Evolutionary conservation across 1,140 invertebrate genomes (phyloP).

Genomic region (Lepidurus couesii): DNA sequence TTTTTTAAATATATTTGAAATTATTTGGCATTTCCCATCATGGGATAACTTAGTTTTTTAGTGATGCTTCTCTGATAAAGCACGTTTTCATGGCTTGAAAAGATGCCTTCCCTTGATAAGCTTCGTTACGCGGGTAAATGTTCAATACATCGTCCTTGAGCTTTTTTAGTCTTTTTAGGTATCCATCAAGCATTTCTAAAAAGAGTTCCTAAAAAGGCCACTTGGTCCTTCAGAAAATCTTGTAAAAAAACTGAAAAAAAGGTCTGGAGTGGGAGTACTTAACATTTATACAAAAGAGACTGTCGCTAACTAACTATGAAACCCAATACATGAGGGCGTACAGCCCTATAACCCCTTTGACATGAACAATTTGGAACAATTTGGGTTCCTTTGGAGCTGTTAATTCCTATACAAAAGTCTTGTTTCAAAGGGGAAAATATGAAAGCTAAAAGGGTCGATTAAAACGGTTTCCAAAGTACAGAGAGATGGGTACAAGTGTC

Average conservation of each 20-base stretch:
- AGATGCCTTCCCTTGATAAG: neutral
- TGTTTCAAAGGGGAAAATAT: neutral
- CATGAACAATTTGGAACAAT: too few species aligned
- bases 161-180: neutral
- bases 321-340: neutral
- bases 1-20: neutral
- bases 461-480: neutral
- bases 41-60: slow-evolving; percentile 10
- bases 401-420: neutral
- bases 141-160: neutral
- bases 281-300: neutral
- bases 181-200: neutral
- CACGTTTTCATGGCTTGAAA: neutral
- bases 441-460: neutral
- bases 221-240: neutral
- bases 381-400: neutral
- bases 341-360: too few species aligned
- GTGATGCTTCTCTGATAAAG: slow-evolving; percentile 4
- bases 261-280: neutral
- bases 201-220: neutral
- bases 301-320: neutral
- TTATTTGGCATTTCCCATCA: neutral
- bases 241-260: neutral
- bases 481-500: neutral
- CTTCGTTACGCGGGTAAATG: neutral